Base-by-base conservation (phyloP, 2,113 vertebrate species). In the Trogon surrucura region DNA sequence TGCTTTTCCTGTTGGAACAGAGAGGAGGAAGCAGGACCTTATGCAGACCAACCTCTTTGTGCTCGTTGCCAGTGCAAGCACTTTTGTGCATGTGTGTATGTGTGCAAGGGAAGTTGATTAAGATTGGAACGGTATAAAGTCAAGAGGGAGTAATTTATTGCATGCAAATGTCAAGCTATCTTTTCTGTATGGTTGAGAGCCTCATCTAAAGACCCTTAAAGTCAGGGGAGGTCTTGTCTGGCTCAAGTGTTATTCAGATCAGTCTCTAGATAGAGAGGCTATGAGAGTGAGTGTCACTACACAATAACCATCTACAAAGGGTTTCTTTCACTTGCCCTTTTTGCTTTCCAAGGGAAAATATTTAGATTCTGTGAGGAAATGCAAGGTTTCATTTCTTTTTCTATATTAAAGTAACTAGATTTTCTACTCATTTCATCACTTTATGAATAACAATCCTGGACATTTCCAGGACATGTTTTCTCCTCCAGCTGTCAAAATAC, bases 401-500 rank as follows among this genome's bases (percentile, higher is more conserved):
- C 62, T 77, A 6, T 45, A 48, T 30, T 60, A 53, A 91, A 86
- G 75, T 86, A 81, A 64, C 69, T 67, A 85, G 69, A 84, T 92
- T 93, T 96, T 93, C 61, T 91, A 73, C 84, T 80, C 54, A 21
- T 88, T 86, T 36, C 61, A 67, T 88, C 38, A 60, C 45, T 85
- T 93, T 45, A 74, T 41, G 45, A 85, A 75, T 87, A 95, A 96
- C 80, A 93, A 47, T 82, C 89, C 94, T 89, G 93, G 85, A 93
- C 79, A 27, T 91, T 95, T 94, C 80, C 93, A 88, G 93, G 92
- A 92, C 65, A 41, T 22, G 12, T 87, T 91, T 96, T 89, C 61
- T 94, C 57, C 83, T 64, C 85, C 73, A 88, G 60, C 73, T 95
- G 92, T 94, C 93, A 94, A 89, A 97, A 92, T 91, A 94, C 75